Base-by-base conservation (phyloP, 1,140 invertebrate genomes). In the Akabosia matsudoensis region DNA sequence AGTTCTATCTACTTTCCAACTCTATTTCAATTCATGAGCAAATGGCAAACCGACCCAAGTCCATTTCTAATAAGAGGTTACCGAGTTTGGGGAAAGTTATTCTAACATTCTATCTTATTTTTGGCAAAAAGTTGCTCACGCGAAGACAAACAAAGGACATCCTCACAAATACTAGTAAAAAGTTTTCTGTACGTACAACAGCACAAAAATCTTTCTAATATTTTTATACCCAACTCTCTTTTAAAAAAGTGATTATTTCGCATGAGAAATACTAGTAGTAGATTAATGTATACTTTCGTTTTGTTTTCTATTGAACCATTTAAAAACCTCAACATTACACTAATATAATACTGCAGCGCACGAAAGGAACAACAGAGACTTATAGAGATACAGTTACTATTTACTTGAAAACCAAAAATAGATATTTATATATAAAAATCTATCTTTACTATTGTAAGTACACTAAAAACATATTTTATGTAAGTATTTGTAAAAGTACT, bases 271-370 rank as follows among this genome's bases (percentile, higher is more conserved):
- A 30, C 61, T 30, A 67, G 61, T 67, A 67, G 61, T 67, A 30
- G 54, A 61, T 7, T 45, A 45, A 10, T 45, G 18, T 45, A 61
- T 13, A 61, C 3, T 16, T 61, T 16, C 54, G n/a, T 4, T 16
- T 45, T 45, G 18, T 45, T 45, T 10, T 45, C 18, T 56, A 30
- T 67, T 30, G 30, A 30, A n/a, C n/a, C n/a, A n/a, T n/a, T 30
- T 67, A 67, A 30, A 67, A 67, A 67, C 61, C 61, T 67, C 61
- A 67, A 67, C 61, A 67, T 30, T 67, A 67, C 61, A 67, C 61
- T 67, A 67, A 67, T n/a, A n/a, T 30, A 67, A 67, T 67, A 67
- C 61, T 67, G 61, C 61, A 67, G 61, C 61, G 61, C 61, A 67
- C 61, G 28, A 67, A 67, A 67, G 61, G 61, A 67, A 67, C 61